Evolutionary conservation across 2,888 invertebrate species (phyloP).

Genomic region (Diaprepes abbreviatus): DNA sequence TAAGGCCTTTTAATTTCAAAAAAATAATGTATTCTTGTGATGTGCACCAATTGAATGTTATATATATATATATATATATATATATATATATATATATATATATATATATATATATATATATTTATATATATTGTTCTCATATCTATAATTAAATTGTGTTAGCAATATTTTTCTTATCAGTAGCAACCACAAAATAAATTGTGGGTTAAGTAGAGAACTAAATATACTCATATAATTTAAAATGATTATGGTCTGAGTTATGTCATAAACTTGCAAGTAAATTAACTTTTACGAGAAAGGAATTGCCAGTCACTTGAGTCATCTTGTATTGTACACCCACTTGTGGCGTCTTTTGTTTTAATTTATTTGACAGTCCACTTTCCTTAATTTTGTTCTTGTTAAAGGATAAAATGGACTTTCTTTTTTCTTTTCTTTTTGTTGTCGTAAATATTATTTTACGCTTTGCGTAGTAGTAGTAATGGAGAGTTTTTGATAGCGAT

Average conservation of each 20-base stretch:
- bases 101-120: no score
- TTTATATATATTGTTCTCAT: no score
- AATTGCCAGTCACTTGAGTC: slow-evolving; percentile 20
- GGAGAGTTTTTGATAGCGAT: no score
- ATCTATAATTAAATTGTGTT: no score
- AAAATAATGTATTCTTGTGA: no score
- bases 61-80: no score
- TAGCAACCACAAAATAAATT: no score
- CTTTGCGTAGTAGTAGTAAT: background rate
- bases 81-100: no score
- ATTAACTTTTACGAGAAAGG: slow-evolving; percentile 22
- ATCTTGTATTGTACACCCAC: slow-evolving; percentile 23
- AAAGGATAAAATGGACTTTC: slow-evolving; percentile 5
- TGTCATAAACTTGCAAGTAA: slow-evolving; percentile 7
- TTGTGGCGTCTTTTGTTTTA: slow-evolving; percentile 23
- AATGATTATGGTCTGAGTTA: background rate
- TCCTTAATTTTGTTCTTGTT: slow-evolving; percentile 17
- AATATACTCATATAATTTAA: background rate
- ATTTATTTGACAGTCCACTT: slow-evolving; percentile 28
- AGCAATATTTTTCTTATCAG: no score
- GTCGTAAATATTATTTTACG: background rate
- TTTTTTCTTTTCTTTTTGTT: background rate
- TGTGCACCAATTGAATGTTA: no score
- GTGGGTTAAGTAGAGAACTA: no score
- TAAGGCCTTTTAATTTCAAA: no score